Evolutionary conservation across 23 tunicate species (phyloP).

Genomic region (Aplidium turbinatum): DNA sequence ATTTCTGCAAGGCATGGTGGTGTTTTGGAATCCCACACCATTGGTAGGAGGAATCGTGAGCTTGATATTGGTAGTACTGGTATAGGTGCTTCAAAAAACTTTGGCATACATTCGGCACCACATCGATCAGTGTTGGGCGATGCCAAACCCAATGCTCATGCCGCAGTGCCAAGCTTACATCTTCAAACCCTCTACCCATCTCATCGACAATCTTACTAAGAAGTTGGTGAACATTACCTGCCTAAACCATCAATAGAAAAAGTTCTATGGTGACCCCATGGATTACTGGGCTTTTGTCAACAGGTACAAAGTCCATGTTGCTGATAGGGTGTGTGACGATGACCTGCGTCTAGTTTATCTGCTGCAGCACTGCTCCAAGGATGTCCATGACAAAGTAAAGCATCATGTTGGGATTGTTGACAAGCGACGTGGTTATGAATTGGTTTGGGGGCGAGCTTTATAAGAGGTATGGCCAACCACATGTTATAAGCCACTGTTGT

Average conservation of each 20-base stretch:
- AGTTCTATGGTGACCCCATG: slow-evolving; percentile 42
- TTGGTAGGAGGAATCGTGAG: too few species aligned
- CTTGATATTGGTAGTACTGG: too few species aligned
- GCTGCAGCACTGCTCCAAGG: slow-evolving; percentile 33
- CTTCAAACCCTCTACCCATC: too few species aligned
- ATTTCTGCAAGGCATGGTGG: too few species aligned
- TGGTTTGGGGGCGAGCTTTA: slow-evolving; percentile 25
- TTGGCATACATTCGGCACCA: too few species aligned
- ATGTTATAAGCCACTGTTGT: slow-evolving; percentile 21
- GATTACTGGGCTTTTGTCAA: slow-evolving; percentile 44
- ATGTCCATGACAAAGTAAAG: slow-evolving; percentile 18
- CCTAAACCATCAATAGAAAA: slow-evolving; percentile 33
- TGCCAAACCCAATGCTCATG: too few species aligned
- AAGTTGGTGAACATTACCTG: slow-evolving; percentile 24
- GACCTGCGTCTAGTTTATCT: slow-evolving; percentile 27
- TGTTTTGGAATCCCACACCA: too few species aligned
- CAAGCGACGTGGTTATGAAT: background rate
- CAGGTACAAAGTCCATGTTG: slow-evolving; percentile 22
- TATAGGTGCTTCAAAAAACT: too few species aligned
- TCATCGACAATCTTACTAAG: too few species aligned
- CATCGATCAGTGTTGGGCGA: too few species aligned
- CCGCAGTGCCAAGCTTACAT: too few species aligned
- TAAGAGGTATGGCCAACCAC: slow-evolving; percentile 40
- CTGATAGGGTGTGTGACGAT: slow-evolving; percentile 3
- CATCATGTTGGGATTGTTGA: background rate